phyloP scores from a whole-genome alignment of 2,888 invertebrate genomes.

The Leucophenga maculata region DNA sequence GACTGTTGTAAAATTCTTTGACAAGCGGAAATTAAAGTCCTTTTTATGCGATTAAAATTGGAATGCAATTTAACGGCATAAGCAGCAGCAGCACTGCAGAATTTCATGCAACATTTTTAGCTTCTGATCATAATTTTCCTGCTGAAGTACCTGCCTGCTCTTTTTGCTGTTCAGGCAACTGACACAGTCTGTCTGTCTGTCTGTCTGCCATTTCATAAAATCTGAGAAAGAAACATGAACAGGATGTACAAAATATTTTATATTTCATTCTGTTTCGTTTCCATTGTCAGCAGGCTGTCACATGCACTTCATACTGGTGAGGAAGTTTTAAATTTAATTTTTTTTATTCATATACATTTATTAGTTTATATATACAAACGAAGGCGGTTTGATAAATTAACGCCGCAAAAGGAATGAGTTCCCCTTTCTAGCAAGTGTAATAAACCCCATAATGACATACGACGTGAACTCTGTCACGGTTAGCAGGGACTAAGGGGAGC shows the following conservation, averaged over 20 bases:
- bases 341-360: background rate
- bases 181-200: too few relatives aligned
- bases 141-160: too few relatives aligned
- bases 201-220: background rate
- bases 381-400: background rate
- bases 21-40: slow-evolving; percentile 58
- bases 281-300: slow-evolving; percentile 16
- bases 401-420: too few relatives aligned
- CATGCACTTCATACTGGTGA: background rate
- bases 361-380: background rate
- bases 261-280: background rate
- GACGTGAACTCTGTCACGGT: too few relatives aligned
- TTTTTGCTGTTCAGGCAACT: too few relatives aligned
- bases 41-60: slow-evolving; percentile 56
- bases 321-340: background rate
- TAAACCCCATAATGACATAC: too few relatives aligned
- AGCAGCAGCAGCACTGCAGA: slow-evolving; percentile 18
- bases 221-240: background rate
- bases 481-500: too few relatives aligned
- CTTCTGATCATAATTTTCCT: background rate
- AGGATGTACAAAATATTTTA: background rate
- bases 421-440: too few relatives aligned
- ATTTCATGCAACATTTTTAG: background rate
- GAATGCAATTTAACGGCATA: slow-evolving; percentile 56
- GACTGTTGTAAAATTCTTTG: slow-evolving; percentile 38